These are phyloP conservation scores for Pocillopora meandrina DNA, from an alignment of 92 coral and sea anemone species.

Conservation along the genomic window DNA sequence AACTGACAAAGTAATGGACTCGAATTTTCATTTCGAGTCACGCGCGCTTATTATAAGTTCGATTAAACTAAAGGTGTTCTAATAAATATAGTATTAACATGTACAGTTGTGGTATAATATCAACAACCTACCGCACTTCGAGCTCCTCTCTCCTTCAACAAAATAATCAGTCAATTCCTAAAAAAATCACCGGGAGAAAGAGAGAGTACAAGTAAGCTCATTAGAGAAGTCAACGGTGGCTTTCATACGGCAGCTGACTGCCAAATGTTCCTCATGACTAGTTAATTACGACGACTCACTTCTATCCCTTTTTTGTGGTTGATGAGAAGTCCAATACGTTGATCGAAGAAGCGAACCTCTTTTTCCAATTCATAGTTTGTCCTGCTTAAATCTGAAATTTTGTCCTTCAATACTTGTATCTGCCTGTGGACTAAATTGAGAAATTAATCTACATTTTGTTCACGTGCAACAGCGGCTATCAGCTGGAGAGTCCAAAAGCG, in stretches of 20 bases:
- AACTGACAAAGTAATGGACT: not conserved
- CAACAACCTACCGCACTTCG: constrained; percentile 27
- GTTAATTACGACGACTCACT: constrained; percentile 53
- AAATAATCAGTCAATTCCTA: constrained; percentile 34
- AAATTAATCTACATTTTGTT: not conserved
- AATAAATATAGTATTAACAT: constrained; percentile 20
- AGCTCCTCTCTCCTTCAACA: constrained; percentile 25
- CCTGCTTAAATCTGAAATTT: constrained; percentile 91
- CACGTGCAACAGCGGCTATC: constrained; percentile 22
- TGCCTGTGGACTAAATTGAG: constrained; percentile 79
- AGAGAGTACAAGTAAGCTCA: not conserved
- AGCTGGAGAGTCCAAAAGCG: not conserved
- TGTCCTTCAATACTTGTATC: constrained; percentile 79
- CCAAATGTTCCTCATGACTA: not conserved
- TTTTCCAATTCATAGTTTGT: constrained; percentile 93
- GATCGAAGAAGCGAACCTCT: constrained; percentile 95
- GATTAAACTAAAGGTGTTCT: not conserved
- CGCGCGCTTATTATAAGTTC: not conserved
- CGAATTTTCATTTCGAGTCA: constrained; percentile 10
- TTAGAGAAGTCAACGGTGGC: not conserved
- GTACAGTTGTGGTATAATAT: not conserved
- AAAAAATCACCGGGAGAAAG: not conserved
- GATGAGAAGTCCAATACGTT: constrained; percentile 93
- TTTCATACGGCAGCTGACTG: not conserved
- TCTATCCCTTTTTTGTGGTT: constrained; percentile 94